A percentile compares a stretch with the other conserved stretches of the same genome.
These are phyloP conservation scores for Octodon degus DNA, from an alignment of 2,113 vertebrate species.

Conservation along the genomic window DNA sequence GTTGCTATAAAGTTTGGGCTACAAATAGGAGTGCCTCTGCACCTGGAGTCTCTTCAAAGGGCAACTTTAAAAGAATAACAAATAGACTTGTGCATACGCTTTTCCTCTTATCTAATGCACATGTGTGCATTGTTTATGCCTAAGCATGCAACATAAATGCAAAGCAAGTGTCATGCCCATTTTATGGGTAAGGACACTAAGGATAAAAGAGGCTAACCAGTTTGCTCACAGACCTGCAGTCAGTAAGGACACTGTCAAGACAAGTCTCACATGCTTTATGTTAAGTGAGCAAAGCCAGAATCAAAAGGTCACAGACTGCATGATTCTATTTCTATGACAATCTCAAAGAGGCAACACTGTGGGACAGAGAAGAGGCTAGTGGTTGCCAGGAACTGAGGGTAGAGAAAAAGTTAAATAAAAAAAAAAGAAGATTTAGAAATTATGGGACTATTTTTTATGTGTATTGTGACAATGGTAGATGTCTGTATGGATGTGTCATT, in stretches of 20 bases:
- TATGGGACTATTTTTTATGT: neutral
- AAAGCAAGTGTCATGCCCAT: neutral
- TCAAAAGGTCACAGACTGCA: neutral
- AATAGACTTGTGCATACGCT: neutral
- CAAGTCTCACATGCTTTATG: neutral
- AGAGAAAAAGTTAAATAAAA: neutral
- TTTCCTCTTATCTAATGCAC: neutral
- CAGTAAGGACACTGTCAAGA: neutral
- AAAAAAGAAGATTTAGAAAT: neutral
- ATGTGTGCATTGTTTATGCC: neutral
- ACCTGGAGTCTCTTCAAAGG: neutral
- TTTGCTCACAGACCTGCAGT: neutral
- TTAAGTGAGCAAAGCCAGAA: neutral
- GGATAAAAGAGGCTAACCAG: neutral
- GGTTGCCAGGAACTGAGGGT: neutral
- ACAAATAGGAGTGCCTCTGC: neutral
- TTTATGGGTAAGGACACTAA: conserved; percentile 35
- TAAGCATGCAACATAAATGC: neutral
- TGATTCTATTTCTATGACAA: neutral
- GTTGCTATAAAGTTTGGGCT: neutral
- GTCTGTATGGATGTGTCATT: neutral
- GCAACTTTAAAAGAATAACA: neutral
- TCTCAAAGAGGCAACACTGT: neutral
- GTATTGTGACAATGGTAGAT: neutral
- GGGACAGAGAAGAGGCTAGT: neutral